These are phyloP conservation scores for Myiotriccus ornatus DNA, from an alignment of 2,797 vertebrate species.

Conservation along the genomic window DNA sequence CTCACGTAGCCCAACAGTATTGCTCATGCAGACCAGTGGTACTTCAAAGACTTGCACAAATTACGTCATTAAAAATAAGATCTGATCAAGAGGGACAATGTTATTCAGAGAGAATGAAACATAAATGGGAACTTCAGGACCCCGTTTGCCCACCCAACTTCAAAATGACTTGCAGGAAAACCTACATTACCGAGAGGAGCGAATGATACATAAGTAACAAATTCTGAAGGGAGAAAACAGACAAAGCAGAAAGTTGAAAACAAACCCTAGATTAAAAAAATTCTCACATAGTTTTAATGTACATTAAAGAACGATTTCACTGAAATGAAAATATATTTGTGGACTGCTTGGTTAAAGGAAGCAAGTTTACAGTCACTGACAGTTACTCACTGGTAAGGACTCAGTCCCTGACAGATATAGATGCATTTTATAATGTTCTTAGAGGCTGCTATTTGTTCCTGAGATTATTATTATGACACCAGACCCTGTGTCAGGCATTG, in stretches of 20 bases:
- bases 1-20: background rate
- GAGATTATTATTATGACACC: background rate
- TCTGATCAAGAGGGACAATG: fast-evolving
- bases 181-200: background rate
- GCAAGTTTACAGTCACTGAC: background rate
- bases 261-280: background rate
- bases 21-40: background rate
- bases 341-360: background rate
- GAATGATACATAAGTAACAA: background rate
- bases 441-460: background rate
- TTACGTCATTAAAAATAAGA: background rate
- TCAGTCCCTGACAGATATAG: background rate
- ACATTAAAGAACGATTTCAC: background rate
- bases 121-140: background rate
- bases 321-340: background rate
- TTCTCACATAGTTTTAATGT: background rate
- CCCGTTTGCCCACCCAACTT: background rate
- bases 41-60: background rate
- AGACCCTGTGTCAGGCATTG: background rate
- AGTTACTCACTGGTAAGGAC: background rate
- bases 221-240: background rate
- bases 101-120: background rate
- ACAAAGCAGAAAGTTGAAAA: background rate
- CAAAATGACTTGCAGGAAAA: background rate
- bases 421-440: background rate